A percentile compares a stretch with the other conserved stretches of the same genome.
phyloP scores from a whole-genome alignment of 2,113 vertebrate species.

The western clawed frog (Xenopus tropicalis) region UCB_Xtro_10.0 CM004450.2:103899001-103899500 shows the following conservation, averaged over 20 bases:
- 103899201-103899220: constrained; percentile 36
- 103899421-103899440: constrained; percentile 32
- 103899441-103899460: constrained; percentile 39
- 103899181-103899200: constrained; percentile 40
- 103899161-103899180: constrained; percentile 44
- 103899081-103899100: constrained; percentile 83
- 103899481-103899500: constrained; percentile 43
- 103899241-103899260: constrained; percentile 32
- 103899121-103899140: constrained; percentile 89
- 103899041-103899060: constrained; percentile 87
- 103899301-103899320: constrained; percentile 40
- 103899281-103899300: constrained; percentile 45
- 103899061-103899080: constrained; percentile 86
- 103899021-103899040: constrained; percentile 84
- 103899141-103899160: constrained; percentile 23
- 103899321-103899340: constrained; percentile 43
- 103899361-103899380: constrained; percentile 41
- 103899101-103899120: constrained; percentile 81
- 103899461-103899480: constrained; percentile 29
- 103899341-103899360: constrained; percentile 44
- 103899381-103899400: constrained; percentile 36
- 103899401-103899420: constrained; percentile 27
- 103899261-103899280: constrained; percentile 46
- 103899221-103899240: constrained; percentile 34
- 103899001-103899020: constrained; percentile 77